Percentiles rank a stretch among this genome's conserved stretches.
Evolutionary conservation across 92 coral and sea anemone species (phyloP).

Genomic region (Diadumene lineata): DNA sequence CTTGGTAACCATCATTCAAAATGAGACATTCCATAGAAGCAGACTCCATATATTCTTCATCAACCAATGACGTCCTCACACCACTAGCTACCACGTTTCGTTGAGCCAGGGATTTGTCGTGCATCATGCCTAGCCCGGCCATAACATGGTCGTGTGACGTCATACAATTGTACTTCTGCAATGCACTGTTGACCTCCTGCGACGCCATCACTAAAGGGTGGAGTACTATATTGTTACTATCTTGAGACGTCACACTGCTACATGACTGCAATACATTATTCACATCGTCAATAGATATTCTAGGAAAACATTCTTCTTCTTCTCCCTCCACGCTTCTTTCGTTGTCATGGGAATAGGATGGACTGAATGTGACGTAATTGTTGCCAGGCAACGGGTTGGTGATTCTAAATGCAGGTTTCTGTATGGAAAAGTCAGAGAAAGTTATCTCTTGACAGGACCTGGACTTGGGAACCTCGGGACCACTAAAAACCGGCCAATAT

Average conservation of each 20-base stretch:
- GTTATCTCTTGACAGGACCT: neutral
- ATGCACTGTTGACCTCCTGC: constrained; percentile 3
- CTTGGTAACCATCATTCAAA: neutral
- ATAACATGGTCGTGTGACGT: neutral
- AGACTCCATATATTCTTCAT: neutral
- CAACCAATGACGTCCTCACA: neutral
- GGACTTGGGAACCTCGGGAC: neutral
- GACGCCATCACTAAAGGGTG: no score
- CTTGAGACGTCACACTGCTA: no score
- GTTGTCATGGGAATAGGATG: neutral
- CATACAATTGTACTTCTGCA: neutral
- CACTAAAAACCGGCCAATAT: constrained; percentile 3
- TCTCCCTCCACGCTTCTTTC: neutral
- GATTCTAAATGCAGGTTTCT: neutral
- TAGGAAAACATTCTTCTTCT: neutral
- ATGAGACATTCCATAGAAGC: neutral
- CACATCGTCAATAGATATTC: constrained; percentile 8
- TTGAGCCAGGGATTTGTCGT: neutral
- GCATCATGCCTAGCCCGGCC: no score
- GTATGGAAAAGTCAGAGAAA: neutral
- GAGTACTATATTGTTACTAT: no score
- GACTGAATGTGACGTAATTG: neutral
- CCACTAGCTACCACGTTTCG: neutral
- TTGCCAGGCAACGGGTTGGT: neutral
- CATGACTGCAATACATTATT: neutral